These are phyloP conservation scores for Lepidonotus clava DNA, from an alignment of 2,888 invertebrate species.

Conservation along the genomic window DNA sequence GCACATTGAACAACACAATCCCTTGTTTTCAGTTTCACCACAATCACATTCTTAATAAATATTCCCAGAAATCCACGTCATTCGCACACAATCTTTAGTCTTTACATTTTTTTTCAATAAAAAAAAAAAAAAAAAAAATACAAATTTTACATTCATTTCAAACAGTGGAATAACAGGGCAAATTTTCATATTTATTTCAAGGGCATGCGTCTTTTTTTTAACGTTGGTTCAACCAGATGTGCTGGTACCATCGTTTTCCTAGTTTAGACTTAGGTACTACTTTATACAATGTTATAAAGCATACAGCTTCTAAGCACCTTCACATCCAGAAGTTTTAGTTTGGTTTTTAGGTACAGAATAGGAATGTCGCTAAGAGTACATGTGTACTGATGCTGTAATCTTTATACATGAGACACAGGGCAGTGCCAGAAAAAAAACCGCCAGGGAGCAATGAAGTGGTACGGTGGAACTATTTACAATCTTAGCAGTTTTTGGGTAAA, in stretches of 20 bases:
- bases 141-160: neutral
- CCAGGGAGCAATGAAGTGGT: constrained; percentile 5
- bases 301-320: neutral
- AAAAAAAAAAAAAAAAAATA: neutral
- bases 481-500: too few species aligned
- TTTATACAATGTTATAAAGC: constrained; percentile 1
- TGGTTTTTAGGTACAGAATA: neutral
- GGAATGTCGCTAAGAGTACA: neutral
- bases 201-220: neutral
- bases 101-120: neutral
- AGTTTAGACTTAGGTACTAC: neutral
- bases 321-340: neutral
- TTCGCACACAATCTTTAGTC: too few species aligned
- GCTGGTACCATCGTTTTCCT: neutral
- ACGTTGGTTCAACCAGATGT: too few species aligned
- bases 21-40: neutral
- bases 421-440: neutral
- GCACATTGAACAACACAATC: neutral
- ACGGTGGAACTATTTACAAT: neutral
- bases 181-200: neutral
- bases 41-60: too few species aligned
- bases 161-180: neutral
- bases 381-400: neutral
- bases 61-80: too few species aligned
- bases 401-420: neutral